These are phyloP conservation scores for Chelonoidis abingdonii DNA, from an alignment of 2,113 vertebrate species.

Conservation along the genomic window DNA sequence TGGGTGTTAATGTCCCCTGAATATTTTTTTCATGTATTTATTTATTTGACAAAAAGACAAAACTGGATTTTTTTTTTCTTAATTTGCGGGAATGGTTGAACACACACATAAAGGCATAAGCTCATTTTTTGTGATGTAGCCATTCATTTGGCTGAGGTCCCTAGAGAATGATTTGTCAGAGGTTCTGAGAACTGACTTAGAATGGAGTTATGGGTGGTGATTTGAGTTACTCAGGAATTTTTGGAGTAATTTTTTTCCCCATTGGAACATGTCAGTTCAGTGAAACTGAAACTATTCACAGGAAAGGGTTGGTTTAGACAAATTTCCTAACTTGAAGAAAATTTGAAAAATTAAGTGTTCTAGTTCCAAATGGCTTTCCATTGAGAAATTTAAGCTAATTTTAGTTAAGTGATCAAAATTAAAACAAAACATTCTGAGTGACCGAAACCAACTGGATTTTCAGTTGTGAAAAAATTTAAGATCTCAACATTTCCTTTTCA, in stretches of 20 bases:
- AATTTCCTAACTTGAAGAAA: rapidly evolving
- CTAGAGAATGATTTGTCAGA: background rate
- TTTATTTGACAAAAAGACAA: background rate
- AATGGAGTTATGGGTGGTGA: background rate
- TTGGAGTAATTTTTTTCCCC: background rate
- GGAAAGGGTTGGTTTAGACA: rapidly evolving
- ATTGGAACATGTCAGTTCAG: rapidly evolving
- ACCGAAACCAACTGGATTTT: background rate
- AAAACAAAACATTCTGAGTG: background rate
- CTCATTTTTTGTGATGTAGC: background rate
- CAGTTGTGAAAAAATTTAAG: background rate
- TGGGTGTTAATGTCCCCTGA: background rate
- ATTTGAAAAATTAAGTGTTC: background rate
- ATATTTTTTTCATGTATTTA: background rate
- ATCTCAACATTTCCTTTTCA: background rate
- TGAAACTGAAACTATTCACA: rapidly evolving
- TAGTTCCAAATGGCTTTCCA: rapidly evolving
- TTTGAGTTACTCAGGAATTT: background rate
- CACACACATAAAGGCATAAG: background rate
- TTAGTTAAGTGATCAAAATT: background rate
- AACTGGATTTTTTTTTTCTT: too few relatives aligned
- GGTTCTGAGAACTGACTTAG: background rate
- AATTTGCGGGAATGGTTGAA: background rate
- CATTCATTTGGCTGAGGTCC: too few relatives aligned
- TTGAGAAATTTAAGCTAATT: background rate